Evolutionary conservation across 2,113 vertebrate species (phyloP), one percentile per base, ranked within the genome.

Genomic region (Okapia johnstoni): DNA sequence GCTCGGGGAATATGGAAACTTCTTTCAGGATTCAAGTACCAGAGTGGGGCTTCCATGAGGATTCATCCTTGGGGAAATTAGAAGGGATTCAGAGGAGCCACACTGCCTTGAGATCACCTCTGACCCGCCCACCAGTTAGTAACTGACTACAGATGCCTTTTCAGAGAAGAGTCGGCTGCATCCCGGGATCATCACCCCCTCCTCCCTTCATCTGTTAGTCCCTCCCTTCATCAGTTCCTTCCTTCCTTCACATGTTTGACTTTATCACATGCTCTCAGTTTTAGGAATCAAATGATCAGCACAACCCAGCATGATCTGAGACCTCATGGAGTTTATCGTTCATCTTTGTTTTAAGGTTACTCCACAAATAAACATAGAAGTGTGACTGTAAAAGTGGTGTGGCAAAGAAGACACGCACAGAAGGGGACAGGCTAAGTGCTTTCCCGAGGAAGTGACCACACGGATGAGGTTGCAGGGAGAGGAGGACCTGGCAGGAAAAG

Each of bases 181-280:
- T 25, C 28, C 58, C 3, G 16, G 19, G 19, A 23, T 43, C 13
- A 14, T 3, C 10, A 16, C 0, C 8, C 11, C 23, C 5, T 40
- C 70, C 70, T 33, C n/a, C 10, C 46, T 88, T 48, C 14, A 25
- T 7, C 55, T n/a, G 25, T 36, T 40, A 8, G 1, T 26, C 25
- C 26, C 21, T 83, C 43, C 13, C 19, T 84, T 48, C 26, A 36
- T 33, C 21, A 3, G 26, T 80, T 25, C 23, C 70, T 30, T 50
- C 26, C 16, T 33, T 66, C 57, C 36, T 43, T 21, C 25, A 87
- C 66, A 73, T 30, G 26, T 73, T 16, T 70, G 73, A 33, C 26
- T 96, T 28, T 43, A 63, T n/a, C 70, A 87, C 50, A 58, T 6
- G 5, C 26, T 61, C 36, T 93, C 70, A 50, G 33, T 14, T 14